Conservation (phyloP, 2,113 vertebrate genomes). For the Myocastor coypus region DNA sequence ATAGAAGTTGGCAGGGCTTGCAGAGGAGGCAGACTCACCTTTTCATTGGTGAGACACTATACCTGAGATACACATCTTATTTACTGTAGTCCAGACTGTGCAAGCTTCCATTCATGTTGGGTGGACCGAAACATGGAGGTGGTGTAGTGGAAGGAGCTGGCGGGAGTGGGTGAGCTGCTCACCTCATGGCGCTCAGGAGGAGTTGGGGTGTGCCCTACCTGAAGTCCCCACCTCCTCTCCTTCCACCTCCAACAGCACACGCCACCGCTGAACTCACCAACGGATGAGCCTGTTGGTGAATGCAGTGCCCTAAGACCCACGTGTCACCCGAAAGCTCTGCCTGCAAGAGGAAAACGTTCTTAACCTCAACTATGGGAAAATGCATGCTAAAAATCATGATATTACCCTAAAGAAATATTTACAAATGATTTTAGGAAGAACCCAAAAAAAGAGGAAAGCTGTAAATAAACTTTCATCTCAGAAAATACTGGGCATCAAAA, state of each 20-base stretch:
- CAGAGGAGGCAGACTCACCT: neutral
- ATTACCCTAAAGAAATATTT: neutral
- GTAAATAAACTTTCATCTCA: neutral
- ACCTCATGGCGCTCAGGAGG: neutral
- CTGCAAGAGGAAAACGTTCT: neutral
- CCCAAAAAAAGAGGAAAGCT: neutral
- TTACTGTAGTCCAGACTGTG: neutral
- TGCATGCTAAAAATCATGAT: neutral
- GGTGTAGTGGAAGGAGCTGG: neutral
- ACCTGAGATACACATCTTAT: too few relatives aligned
- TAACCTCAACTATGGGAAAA: neutral
- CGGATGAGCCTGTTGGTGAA: neutral
- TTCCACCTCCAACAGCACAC: neutral
- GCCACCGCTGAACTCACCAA: neutral
- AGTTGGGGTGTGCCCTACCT: too few relatives aligned
- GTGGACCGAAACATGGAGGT: neutral
- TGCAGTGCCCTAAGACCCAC: neutral
- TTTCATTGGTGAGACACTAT: neutral
- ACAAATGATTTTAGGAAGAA: neutral
- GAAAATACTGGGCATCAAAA: neutral
- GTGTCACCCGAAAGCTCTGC: neutral
- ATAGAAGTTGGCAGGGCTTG: neutral
- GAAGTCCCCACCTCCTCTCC: neutral
- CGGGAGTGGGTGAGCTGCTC: neutral
- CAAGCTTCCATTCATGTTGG: neutral